phyloP scores from a whole-genome alignment of 2,113 vertebrate genomes.

The Turnix velox region DNA sequence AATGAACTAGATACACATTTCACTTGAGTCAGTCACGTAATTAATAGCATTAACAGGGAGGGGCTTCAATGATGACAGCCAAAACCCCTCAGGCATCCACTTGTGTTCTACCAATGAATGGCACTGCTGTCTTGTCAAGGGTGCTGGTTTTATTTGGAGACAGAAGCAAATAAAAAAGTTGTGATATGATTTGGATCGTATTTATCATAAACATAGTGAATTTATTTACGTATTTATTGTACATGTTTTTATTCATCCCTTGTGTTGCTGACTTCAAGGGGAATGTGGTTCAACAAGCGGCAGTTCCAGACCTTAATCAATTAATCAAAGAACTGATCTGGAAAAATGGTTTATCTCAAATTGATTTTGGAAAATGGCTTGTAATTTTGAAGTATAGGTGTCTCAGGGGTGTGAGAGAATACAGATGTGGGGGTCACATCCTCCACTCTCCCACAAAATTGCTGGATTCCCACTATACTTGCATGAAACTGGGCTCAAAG shows the following conservation, averaged over 20 bases:
- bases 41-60: neutral
- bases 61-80: neutral
- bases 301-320: neutral
- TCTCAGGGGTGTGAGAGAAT: neutral
- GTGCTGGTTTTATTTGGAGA: neutral
- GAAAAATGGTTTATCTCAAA: neutral
- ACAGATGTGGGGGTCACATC: too few relatives aligned
- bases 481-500: neutral
- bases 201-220: too few relatives aligned
- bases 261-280: neutral
- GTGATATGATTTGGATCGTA: fast-evolving
- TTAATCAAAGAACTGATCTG: neutral
- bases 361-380: neutral
- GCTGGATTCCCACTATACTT: neutral
- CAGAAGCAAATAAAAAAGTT: neutral
- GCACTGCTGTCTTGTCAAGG: neutral
- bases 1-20: neutral
- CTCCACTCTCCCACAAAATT: fast-evolving
- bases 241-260: neutral
- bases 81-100: neutral
- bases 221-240: too few relatives aligned
- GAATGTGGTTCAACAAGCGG: neutral
- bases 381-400: neutral
- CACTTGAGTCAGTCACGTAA: neutral
- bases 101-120: neutral